Conservation (phyloP, 2,797 vertebrate genomes). For the Xenentodon cancila region DNA sequence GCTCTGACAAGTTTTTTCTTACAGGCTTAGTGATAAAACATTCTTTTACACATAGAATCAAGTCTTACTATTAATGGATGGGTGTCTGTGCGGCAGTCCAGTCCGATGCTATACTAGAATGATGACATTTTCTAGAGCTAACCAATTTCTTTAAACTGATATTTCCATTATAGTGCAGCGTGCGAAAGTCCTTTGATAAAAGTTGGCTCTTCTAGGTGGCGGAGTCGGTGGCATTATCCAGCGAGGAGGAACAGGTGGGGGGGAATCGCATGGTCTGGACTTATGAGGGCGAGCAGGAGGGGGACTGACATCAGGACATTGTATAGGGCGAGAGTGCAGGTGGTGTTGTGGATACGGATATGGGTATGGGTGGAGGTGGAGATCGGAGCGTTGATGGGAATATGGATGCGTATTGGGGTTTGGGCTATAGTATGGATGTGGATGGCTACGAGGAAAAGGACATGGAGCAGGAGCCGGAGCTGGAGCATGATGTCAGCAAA, state of each 20-base stretch:
- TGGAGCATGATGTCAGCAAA: conserved; percentile 90
- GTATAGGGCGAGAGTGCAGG: conserved; percentile 31
- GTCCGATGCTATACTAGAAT: conserved; percentile 5
- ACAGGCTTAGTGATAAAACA: conserved; percentile 54
- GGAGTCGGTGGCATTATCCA: conserved; percentile 75
- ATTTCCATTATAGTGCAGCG: conserved; percentile 83
- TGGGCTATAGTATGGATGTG: conserved; percentile 36
- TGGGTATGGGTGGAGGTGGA: conserved; percentile 35
- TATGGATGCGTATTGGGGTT: conserved; percentile 30
- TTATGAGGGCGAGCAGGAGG: conserved; percentile 51
- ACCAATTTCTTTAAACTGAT: conserved; percentile 70
- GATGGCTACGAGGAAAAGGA: conserved; percentile 66
- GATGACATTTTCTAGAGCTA: conserved; percentile 4
- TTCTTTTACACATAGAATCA: conserved; percentile 49
- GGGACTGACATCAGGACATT: conserved; percentile 55
- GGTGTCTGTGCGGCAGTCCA: conserved; percentile 15
- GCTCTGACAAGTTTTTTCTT: conserved; percentile 30
- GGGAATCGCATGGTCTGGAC: conserved; percentile 61
- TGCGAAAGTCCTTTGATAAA: conserved; percentile 80
- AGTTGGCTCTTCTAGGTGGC: conserved; percentile 71
- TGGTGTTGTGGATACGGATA: conserved; percentile 54
- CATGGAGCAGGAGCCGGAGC: conserved; percentile 72
- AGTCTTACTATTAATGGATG: conserved; percentile 14
- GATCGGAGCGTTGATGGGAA: conserved; percentile 19
- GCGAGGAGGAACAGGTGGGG: conserved; percentile 73